Evolutionary conservation across 2,888 invertebrate genomes (phyloP).

Genomic region (Chorisops tibialis): DNA sequence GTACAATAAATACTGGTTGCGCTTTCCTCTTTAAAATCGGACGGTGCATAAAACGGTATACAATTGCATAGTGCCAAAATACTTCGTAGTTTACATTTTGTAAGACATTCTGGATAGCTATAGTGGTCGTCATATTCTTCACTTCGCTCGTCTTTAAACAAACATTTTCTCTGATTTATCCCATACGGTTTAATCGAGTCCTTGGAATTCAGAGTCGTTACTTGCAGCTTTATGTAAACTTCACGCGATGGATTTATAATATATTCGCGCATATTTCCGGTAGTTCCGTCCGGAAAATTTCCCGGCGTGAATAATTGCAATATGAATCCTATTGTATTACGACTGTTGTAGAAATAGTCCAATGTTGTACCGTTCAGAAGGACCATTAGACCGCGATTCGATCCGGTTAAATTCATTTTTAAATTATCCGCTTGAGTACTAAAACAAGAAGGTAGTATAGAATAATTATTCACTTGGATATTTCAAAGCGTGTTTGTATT

Average conservation of each 20-base stretch:
- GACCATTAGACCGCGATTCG: conserved; percentile 52
- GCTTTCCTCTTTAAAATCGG: conserved; percentile 29
- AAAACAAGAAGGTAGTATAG: not conserved
- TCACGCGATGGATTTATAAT: conserved; percentile 45
- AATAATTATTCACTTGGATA: too few species aligned
- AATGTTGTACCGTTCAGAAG: conserved; percentile 54
- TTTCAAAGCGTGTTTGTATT: too few species aligned
- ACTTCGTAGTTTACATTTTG: conserved; percentile 53
- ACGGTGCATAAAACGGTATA: conserved; percentile 55
- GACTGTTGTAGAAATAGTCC: conserved; percentile 57
- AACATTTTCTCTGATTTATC: conserved; percentile 51
- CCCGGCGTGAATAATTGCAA: conserved; percentile 53
- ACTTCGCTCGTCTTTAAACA: conserved; percentile 52
- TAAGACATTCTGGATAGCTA: conserved; percentile 58
- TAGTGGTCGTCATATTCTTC: conserved; percentile 50
- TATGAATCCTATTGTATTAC: conserved; percentile 53
- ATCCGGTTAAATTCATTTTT: conserved; percentile 41
- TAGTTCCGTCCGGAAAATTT: conserved; percentile 53
- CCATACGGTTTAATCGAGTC: conserved; percentile 28
- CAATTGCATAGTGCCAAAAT: conserved; percentile 56
- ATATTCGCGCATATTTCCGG: conserved; percentile 51
- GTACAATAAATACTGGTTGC: conserved; percentile 41
- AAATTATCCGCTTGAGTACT: not conserved
- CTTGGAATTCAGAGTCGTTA: conserved; percentile 24
- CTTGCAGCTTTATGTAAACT: conserved; percentile 40